phyloP scores from a whole-genome alignment of 2,888 invertebrate species.

The Phaedon cochleariae region DNA sequence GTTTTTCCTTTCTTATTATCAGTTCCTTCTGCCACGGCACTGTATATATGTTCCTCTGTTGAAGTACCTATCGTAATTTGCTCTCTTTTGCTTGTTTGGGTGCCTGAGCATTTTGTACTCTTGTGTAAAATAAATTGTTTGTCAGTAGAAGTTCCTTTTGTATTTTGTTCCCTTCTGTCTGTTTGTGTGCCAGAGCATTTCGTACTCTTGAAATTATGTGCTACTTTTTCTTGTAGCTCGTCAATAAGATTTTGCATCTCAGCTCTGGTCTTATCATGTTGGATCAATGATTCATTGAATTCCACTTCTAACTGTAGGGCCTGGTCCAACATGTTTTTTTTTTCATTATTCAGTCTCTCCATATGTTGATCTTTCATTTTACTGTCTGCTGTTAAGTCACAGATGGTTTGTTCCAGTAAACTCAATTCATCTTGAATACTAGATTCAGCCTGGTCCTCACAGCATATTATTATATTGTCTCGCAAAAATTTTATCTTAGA shows the following conservation, averaged over 20 bases:
- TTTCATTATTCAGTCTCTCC: background rate
- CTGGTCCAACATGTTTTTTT: constrained; percentile 5
- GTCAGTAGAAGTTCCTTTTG: background rate
- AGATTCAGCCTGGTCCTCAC: constrained; percentile 12
- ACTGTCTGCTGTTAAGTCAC: constrained; percentile 3
- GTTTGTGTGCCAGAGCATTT: constrained; percentile 3
- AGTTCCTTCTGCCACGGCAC: no score
- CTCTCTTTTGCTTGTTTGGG: background rate
- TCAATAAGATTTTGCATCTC: constrained; percentile 13
- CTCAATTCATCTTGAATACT: constrained; percentile 7
- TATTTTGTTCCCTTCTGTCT: background rate
- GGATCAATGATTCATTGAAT: background rate
- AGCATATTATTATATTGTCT: constrained; percentile 15
- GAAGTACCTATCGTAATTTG: constrained; percentile 2
- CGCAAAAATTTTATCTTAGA: background rate
- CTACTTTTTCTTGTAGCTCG: background rate
- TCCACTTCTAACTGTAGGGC: constrained; percentile 7
- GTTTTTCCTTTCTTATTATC: no score
- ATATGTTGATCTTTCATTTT: background rate
- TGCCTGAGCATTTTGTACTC: constrained; percentile 1
- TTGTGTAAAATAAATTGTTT: background rate
- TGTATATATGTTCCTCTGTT: background rate
- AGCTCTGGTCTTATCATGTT: constrained; percentile 4
- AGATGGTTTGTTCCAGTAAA: constrained; percentile 10
- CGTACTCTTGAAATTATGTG: constrained; percentile 1